Evolutionary conservation across 2,888 invertebrate species (phyloP), one percentile per base, ranked within the genome.

Genomic region (Trissolcus brochymenae): DNA sequence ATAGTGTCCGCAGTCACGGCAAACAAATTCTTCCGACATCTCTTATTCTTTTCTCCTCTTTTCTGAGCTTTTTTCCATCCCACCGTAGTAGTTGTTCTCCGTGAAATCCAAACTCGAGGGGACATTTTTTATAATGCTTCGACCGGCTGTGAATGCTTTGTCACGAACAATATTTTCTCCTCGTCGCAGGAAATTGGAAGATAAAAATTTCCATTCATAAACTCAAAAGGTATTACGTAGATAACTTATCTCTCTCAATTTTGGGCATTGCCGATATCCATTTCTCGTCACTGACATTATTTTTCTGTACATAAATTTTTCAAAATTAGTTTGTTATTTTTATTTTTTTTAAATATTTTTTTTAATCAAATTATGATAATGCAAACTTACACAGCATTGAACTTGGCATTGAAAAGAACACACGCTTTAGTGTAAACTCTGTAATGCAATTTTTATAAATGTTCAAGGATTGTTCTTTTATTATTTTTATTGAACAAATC

Each of bases 391-490:
- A 11, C 35, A 35, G 35, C 35, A 35, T 35, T 35, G 35, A 35
- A 35, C 35, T 35, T 35, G 35, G 35, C 9, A 11, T 35, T 35
- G 35, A 35, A 35, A 35, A 25, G 4, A 21, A 21, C 2, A 29
- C n/a, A 29, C 29, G 9, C 35, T 35, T 14, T 17, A 61, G 40
- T 46, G 54, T 41, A 60, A 70, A 46, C 68, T 61, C 61, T 55
- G 54, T 60, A 60, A 21, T 60, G 68, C 40, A 61, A 68, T 68
- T 55, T 53, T 67, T 14, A 57, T 17, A 19, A 54, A 68, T 60
- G 60, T 68, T 68, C 60, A 68, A 68, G 68, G 68, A 57, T 60
- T 54, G 14, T 35, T 59, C 53, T 59, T 68, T 54, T 53, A 35
- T 54, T 60, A 60, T 54, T 60, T 59, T 59, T 50, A 56, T n/a